Evolutionary conservation across 2,888 invertebrate species (phyloP).

Genomic region (Luffia ferchaultella): DNA sequence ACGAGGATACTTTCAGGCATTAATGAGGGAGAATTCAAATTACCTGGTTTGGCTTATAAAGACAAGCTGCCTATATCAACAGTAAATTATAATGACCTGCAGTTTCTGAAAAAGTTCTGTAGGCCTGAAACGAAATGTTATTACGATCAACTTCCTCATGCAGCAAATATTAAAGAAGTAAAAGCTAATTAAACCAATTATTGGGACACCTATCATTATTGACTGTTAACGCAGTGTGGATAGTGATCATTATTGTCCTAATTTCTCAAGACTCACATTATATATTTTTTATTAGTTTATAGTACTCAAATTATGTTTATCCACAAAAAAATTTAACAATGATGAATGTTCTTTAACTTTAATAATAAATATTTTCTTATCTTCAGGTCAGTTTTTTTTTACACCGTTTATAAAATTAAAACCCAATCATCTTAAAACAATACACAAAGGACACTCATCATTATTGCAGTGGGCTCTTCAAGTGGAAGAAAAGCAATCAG

Average conservation of each 20-base stretch:
- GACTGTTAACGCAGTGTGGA: slow-evolving; percentile 5
- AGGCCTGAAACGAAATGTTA: slow-evolving; percentile 7
- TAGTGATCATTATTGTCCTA: slow-evolving; percentile 4
- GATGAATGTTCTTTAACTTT: too few species aligned
- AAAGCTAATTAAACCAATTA: slow-evolving; percentile 3
- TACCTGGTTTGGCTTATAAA: slow-evolving; percentile 11
- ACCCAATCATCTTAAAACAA: slow-evolving; percentile 6
- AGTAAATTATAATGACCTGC: slow-evolving; percentile 12
- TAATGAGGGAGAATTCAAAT: slow-evolving; percentile 9
- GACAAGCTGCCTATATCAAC: slow-evolving; percentile 11
- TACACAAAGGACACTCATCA: slow-evolving; percentile 1
- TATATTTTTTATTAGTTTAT: slow-evolving; percentile 1
- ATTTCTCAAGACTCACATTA: slow-evolving; percentile 3
- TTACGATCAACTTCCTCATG: slow-evolving; percentile 6
- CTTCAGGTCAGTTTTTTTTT: not conserved
- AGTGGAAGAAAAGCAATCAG: too few species aligned
- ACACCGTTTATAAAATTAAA: slow-evolving; percentile 6
- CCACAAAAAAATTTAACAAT: too few species aligned
- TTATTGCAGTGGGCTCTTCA: slow-evolving; percentile 1
- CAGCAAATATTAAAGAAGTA: slow-evolving; percentile 4
- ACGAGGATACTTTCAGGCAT: too few species aligned
- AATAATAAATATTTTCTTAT: not conserved
- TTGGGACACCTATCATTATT: slow-evolving; percentile 6
- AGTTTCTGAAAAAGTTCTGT: slow-evolving; percentile 11
- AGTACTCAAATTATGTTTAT: not conserved